phyloP scores from a whole-genome alignment of 1,140 invertebrate genomes.

The Trichomalopsis sarcophagae region DNA sequence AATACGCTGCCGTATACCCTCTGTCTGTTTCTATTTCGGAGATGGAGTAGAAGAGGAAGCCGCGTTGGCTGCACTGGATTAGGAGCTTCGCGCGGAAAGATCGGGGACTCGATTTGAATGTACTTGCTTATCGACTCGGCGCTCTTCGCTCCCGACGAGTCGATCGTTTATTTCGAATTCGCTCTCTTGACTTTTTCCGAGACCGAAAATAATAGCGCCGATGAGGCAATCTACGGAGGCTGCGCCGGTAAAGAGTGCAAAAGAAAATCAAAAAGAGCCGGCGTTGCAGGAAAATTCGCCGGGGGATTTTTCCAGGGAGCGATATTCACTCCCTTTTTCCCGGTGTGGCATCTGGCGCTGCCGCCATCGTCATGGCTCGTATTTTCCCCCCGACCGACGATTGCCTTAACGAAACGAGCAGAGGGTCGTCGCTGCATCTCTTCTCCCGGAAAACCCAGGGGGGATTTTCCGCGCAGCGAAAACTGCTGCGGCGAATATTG shows the following conservation, averaged over 20 bases:
- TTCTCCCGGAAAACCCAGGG: conserved; percentile 44
- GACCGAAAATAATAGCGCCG: too few relatives aligned
- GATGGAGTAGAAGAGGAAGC: neutral
- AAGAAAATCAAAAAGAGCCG: neutral
- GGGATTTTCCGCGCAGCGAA: conserved; percentile 43
- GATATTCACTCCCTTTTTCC: conserved; percentile 24
- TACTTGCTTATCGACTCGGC: neutral
- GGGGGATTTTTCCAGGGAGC: conserved; percentile 22
- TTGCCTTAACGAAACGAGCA: conserved; percentile 60
- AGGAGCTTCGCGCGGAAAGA: neutral
- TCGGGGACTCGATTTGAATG: neutral
- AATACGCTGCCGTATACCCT: neutral
- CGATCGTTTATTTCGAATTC: too few relatives aligned
- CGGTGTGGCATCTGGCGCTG: conserved; percentile 30
- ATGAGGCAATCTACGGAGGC: too few relatives aligned
- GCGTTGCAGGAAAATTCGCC: conserved; percentile 23
- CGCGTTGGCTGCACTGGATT: neutral
- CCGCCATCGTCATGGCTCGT: conserved; percentile 28
- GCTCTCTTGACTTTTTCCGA: too few relatives aligned
- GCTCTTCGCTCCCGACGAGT: neutral
- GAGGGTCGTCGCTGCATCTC: conserved; percentile 22
- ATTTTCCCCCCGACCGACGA: conserved; percentile 37
- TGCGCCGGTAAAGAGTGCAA: too few relatives aligned
- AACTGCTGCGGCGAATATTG: conserved; percentile 54
- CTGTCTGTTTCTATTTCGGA: neutral